phyloP scores from a whole-genome alignment of 2,113 vertebrate genomes.

The Edolisoma coerulescens region DNA sequence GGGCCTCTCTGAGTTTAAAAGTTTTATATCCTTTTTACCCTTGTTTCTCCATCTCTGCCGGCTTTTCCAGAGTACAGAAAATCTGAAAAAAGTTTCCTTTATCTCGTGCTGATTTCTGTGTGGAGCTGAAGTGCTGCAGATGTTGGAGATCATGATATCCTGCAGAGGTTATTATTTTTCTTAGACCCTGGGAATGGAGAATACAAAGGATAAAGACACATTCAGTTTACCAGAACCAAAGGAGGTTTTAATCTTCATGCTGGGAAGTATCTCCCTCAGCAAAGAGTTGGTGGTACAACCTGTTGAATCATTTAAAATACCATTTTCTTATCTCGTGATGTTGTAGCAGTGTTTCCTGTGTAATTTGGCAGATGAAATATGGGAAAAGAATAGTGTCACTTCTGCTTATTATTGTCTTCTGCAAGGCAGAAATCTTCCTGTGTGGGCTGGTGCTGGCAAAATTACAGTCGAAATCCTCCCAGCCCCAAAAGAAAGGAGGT shows the following conservation, averaged over 20 bases:
- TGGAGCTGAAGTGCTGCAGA: not conserved
- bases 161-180: not conserved
- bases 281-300: not conserved
- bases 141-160: not conserved
- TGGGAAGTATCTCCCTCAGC: not conserved
- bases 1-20: not conserved
- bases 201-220: not conserved
- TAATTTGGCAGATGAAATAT: not conserved
- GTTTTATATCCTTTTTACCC: not conserved
- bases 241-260: not conserved
- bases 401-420: not conserved
- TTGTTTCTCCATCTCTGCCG: not conserved
- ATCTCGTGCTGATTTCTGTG: not conserved
- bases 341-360: not conserved
- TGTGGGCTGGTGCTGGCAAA: not conserved
- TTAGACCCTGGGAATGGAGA: not conserved
- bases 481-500: not conserved
- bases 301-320: not conserved
- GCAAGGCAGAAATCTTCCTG: not conserved
- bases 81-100: not conserved
- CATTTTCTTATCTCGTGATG: not conserved
- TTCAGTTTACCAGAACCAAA: not conserved
- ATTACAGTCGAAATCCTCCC: not conserved
- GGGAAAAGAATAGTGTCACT: not conserved
- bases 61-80: rapidly evolving